Conservation (phyloP, 2,888 invertebrate genomes). For the Chydorus sphaericus region DNA sequence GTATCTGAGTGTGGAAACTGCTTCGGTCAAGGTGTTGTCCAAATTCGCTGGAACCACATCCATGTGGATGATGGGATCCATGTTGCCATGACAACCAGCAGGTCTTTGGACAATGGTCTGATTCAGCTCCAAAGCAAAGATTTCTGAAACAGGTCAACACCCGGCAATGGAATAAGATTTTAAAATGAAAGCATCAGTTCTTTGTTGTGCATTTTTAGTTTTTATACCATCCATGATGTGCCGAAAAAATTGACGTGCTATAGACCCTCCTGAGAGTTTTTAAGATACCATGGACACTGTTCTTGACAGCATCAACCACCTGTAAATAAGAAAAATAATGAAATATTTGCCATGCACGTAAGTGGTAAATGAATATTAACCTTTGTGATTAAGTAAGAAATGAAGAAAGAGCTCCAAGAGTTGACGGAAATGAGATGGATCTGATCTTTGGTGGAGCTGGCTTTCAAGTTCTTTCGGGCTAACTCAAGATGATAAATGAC, state of each 20-base stretch:
- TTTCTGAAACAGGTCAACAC: slow-evolving; percentile 41
- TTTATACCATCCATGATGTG: slow-evolving; percentile 89
- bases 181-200: slow-evolving; percentile 45
- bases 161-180: slow-evolving; percentile 1
- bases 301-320: slow-evolving; percentile 80
- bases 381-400: slow-evolving; percentile 88
- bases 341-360: too few relatives aligned
- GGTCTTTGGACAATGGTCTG: slow-evolving; percentile 15
- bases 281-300: slow-evolving; percentile 71
- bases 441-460: too few relatives aligned
- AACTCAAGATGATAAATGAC: too few relatives aligned
- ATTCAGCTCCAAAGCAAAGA: slow-evolving; percentile 54
- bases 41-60: slow-evolving; percentile 25
- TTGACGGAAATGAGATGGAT: too few relatives aligned
- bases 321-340: slow-evolving; percentile 21
- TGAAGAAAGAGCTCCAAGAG: too few relatives aligned
- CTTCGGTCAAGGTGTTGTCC: slow-evolving; percentile 23
- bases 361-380: slow-evolving; percentile 39
- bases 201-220: slow-evolving; percentile 90
- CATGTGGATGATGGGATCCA: slow-evolving; percentile 18
- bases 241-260: slow-evolving; percentile 68
- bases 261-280: slow-evolving; percentile 72
- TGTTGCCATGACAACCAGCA: background rate
- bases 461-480: too few relatives aligned
- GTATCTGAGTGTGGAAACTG: background rate